Base-by-base conservation (phyloP, 2,888 invertebrate genomes). In the Eutolmus rufibarbis region DNA sequence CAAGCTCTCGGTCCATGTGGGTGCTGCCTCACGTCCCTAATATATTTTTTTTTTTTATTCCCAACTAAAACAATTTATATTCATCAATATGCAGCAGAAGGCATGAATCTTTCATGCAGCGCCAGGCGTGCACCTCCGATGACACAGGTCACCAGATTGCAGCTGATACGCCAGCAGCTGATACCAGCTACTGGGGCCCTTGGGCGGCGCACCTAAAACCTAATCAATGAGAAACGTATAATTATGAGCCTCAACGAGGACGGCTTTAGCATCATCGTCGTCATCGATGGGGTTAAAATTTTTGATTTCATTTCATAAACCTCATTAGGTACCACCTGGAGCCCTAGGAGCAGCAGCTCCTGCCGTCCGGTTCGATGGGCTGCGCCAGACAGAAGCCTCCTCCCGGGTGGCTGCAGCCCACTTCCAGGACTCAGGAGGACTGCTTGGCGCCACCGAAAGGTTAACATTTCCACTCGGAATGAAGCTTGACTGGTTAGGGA, bases 401-500 rank as follows among this genome's bases (percentile, higher is more conserved):
- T 37, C n/a, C 37, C 16, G 43, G 43, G 0, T 46, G 43, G 12
- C 82, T 28, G 9, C 78, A 28, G 66, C 51, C 57, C 57, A 40
- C 37, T 66, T 28, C 12, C 37, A 8, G 82, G 82, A 82, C n/a
- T 37, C 34, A 31, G 51, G 23, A 82, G 82, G 82, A 82, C 82
- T 82, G 82, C 82, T 82, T 82, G 82, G 82, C 82, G 82, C 82
- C 82, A 82, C 82, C 9, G 37, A 82, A 82, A 82, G 82, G 82
- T 82, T 82, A 82, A 82, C 57, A 82, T 82, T 82, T 82, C 37
- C 82, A 66, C 57, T 82, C 57, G 28, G 34, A 37, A 82, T 57
- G 57, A 57, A 82, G 82, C 82, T 82, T 82, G 82, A 82, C 82
- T 82, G 82, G 82, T 66, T 82, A 82, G 82, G 23, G 82, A 82